Evolutionary conservation across 2,797 vertebrate genomes (phyloP), one percentile per base, ranked within the genome.

Genomic region (Octomys mimax): DNA sequence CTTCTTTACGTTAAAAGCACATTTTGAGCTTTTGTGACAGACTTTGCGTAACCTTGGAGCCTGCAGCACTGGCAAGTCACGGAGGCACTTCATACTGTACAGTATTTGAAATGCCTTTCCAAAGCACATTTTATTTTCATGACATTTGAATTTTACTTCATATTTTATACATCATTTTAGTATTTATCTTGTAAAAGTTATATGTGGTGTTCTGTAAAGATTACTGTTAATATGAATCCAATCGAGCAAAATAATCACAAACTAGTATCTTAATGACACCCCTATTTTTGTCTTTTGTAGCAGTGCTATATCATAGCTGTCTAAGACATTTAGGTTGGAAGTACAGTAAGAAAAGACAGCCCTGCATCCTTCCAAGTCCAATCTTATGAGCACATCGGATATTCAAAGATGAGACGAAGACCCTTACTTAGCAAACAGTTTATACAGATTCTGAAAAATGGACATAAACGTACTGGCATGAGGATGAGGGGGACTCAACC

Each of bases 111-210:
- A 95, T 68, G 31, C 6, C 33, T 92, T 90, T 86, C 77, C 16
- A 91, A 89, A 94, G 16, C 49, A 59, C 31, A 49, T 89, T 91
- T 87, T 91, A 87, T 95, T 92, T 78, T 28, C 54, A 64, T 16
- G 42, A 68, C 73, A 62, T 91, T 70, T 52, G 18, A 92, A 49
- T 68, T 93, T 94, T 87, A 71, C 84, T 66, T 78, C 49, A 83
- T 28, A 64, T 61, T 31, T 83, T 77, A 24, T 22, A 22, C 68
- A 46, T 52, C 36, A 84, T 81, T 88, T 95, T 90, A 96, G 42
- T 84, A 33, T 83, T 87, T 91, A 66, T 91, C 83, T 95, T 92
- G 21, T 91, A 92, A 95, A 42, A 95, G 42, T 57, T 84, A 7
- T 33, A 77, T 59, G 89, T 83, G 83, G n/a, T 59, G 64, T 81